Evolutionary conservation across 2,113 vertebrate species (phyloP).

Genomic region (Hylia prasina): DNA sequence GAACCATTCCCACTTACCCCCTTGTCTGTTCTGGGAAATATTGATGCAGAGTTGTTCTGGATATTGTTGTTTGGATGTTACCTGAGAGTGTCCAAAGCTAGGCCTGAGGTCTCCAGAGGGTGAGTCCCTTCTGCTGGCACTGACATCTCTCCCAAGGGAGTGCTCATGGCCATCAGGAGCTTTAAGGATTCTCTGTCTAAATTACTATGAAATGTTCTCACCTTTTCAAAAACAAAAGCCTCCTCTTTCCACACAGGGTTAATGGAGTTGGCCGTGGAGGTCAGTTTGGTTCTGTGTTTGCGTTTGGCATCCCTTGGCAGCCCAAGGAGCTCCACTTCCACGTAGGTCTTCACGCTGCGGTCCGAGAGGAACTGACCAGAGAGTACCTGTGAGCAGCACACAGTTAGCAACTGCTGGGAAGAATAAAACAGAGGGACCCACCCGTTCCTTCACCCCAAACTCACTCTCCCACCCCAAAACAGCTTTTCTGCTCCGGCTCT

Average conservation of each 20-base stretch:
- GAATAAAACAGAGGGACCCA: background rate
- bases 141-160: background rate
- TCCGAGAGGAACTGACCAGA: slow-evolving; percentile 96
- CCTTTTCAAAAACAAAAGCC: slow-evolving; percentile 97
- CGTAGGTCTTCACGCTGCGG: slow-evolving; percentile 87
- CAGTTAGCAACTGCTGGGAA: background rate
- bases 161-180: background rate
- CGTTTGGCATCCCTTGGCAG: slow-evolving; percentile 92
- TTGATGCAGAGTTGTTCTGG: background rate
- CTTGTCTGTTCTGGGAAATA: background rate
- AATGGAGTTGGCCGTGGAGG: slow-evolving; percentile 84
- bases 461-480: background rate
- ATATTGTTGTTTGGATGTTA: background rate
- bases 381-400: slow-evolving; percentile 76
- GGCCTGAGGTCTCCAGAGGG: background rate
- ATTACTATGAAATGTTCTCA: background rate
- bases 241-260: slow-evolving; percentile 98
- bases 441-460: background rate
- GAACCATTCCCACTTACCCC: background rate
- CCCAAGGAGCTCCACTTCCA: slow-evolving; percentile 93
- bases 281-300: slow-evolving; percentile 90
- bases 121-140: background rate
- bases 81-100: background rate
- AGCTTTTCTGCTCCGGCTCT: background rate
- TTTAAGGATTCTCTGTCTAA: background rate